Evolutionary conservation across 2,797 vertebrate genomes (phyloP), one percentile per base, ranked within the genome.

Genomic region (Thunnus albacares): DNA sequence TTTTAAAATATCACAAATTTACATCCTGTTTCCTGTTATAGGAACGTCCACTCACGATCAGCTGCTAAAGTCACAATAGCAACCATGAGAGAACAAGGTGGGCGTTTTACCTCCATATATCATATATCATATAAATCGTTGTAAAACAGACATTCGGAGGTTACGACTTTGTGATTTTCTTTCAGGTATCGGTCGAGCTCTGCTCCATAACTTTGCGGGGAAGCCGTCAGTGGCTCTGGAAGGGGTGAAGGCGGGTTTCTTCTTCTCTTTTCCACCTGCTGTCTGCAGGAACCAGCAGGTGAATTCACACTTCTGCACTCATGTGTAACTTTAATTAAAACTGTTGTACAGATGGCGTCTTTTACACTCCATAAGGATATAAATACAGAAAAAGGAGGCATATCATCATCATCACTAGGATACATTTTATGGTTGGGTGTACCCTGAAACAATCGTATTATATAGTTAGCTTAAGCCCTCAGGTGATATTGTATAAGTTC

Each of bases 31-130:
- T 57, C 60, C 72, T 75, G 18, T 22, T 24, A 13, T 86, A 95
- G 93, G 69, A 95, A 96, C 18, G 38, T 91, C 56, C 93, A 94
- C 82, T 95, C 91, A 17, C 74, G 83, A 20, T 95, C 89, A 45
- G 88, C 92, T 18, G 92, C 90, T 35, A 88, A 83, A 59, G 71
- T 90, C 56, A 86, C 77, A 2, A 81, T 90, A 64, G 75, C 71
- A 10, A 91, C 92, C 30, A 91, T 94, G 84, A 93, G 90, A 78
- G 88, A 92, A 60, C 92, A 92, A 71, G 91, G 94, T 93, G 82
- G 12, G 77, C 14, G 35, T 68, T 45, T 45, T 7, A 5, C 2
- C 41, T 43, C 12, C 6, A 14, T n/a, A 11, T 35, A 0, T 17
- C 12, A 0, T 4, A 7, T 22, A 43, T 4, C 22, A 2, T 28